These are phyloP conservation scores for Scomberomorus guttatus DNA, from an alignment of 2,797 vertebrate genomes.

Conservation along the genomic window DNA sequence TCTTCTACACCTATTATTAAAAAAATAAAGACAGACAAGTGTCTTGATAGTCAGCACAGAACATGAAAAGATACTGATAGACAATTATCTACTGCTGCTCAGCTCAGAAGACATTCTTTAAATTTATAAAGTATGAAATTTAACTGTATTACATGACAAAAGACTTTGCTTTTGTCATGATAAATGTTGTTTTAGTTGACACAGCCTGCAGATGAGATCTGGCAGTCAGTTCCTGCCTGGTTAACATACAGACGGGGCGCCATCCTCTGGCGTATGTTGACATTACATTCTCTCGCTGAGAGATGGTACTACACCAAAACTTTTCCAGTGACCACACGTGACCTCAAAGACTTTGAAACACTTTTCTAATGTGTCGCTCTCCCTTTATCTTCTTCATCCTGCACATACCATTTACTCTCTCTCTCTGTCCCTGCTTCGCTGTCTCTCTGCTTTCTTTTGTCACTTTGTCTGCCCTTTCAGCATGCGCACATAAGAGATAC, in stretches of 20 bases:
- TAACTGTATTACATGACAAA: background rate
- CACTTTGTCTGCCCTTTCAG: conserved; percentile 38
- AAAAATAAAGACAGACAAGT: conserved; percentile 11
- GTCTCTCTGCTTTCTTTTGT: conserved; percentile 26
- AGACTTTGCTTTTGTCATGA: background rate
- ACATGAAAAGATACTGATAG: background rate
- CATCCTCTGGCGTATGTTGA: conserved; percentile 69
- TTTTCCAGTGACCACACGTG: conserved; percentile 71
- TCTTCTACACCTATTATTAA: background rate
- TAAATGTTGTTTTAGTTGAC: conserved; percentile 23
- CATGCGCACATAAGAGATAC: conserved; percentile 30
- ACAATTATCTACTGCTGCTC: background rate
- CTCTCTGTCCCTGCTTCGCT: background rate
- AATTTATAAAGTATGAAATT: background rate
- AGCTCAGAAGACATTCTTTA: background rate
- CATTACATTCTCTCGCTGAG: conserved; percentile 54
- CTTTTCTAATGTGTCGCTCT: conserved; percentile 63
- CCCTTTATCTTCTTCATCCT: conserved; percentile 53
- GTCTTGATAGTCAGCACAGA: background rate
- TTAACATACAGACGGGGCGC: conserved; percentile 70
- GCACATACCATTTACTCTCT: conserved; percentile 30
- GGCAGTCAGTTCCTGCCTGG: conserved; percentile 20
- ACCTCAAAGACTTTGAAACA: conserved; percentile 70
- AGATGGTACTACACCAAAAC: conserved; percentile 40
- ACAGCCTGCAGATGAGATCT: conserved; percentile 5